Evolutionary conservation across 2,888 invertebrate genomes (phyloP).

Genomic region (Zootermopsis nevadensis): DNA sequence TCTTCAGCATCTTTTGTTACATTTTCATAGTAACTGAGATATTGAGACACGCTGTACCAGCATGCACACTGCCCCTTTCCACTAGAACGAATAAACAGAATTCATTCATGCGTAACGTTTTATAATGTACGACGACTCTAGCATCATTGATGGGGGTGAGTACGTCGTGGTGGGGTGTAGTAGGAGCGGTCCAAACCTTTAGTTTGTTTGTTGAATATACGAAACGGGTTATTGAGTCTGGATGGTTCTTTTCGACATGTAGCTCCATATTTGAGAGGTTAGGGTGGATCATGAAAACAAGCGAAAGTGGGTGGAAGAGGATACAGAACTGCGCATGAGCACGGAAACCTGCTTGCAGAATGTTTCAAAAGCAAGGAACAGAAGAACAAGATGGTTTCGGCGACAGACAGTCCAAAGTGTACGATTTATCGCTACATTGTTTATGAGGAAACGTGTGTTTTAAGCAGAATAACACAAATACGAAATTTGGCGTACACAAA

Average conservation of each 20-base stretch:
- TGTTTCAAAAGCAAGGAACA: background rate
- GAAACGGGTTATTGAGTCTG: slow-evolving; percentile 21
- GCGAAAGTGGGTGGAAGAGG: background rate
- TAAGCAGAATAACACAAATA: no score
- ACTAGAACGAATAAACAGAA: background rate
- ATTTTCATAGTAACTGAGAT: background rate
- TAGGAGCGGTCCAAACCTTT: background rate
- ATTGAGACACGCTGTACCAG: background rate
- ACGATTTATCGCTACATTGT: no score
- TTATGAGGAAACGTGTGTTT: no score
- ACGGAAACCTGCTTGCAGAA: background rate
- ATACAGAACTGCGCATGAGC: background rate
- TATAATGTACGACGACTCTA: background rate
- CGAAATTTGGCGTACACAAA: no score
- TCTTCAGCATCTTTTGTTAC: no score
- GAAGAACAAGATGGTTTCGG: background rate
- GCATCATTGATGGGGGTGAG: background rate
- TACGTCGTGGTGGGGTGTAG: background rate
- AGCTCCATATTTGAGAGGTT: background rate
- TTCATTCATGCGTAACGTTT: background rate
- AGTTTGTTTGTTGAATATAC: background rate
- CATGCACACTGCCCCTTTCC: background rate
- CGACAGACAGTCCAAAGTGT: no score
- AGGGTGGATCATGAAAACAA: background rate
- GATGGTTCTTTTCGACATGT: slow-evolving; percentile 18